Evolutionary conservation across 2,888 invertebrate genomes (phyloP).

Genomic region (Phyllotreta striolata): DNA sequence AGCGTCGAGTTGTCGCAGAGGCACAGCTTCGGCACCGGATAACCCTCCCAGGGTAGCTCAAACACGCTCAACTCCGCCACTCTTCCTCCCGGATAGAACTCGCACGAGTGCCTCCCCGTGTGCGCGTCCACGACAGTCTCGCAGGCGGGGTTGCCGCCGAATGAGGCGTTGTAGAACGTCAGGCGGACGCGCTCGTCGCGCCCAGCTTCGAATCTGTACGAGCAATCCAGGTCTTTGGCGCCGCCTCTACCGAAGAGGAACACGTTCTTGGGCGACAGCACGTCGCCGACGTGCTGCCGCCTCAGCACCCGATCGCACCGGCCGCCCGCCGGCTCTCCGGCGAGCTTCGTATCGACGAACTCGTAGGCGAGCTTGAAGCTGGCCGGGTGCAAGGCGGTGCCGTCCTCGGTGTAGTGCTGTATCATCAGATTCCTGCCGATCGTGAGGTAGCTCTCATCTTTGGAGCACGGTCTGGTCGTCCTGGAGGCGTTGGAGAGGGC

Average conservation of each 20-base stretch:
- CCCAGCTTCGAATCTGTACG: constrained; percentile 68
- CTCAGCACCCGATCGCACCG: constrained; percentile 71
- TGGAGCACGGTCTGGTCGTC: constrained; percentile 79
- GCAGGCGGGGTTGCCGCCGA: constrained; percentile 74
- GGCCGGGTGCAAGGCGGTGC: constrained; percentile 83
- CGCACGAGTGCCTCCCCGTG: constrained; percentile 72
- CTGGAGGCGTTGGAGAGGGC: constrained; percentile 76
- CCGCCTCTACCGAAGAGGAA: constrained; percentile 87
- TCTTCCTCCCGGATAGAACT: constrained; percentile 57
- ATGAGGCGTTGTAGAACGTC: constrained; percentile 74
- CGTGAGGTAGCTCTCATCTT: constrained; percentile 80
- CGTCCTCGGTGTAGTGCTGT: constrained; percentile 70
- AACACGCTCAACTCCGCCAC: constrained; percentile 68
- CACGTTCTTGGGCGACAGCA: constrained; percentile 75
- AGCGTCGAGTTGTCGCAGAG: constrained; percentile 78
- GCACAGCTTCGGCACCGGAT: constrained; percentile 76
- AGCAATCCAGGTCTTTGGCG: constrained; percentile 76
- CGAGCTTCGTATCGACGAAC: constrained; percentile 80
- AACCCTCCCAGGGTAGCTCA: constrained; percentile 77
- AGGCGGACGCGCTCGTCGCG: constrained; percentile 71
- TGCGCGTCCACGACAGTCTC: constrained; percentile 76
- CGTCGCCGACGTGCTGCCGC: constrained; percentile 69
- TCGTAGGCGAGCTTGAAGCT: constrained; percentile 79
- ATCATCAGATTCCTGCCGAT: constrained; percentile 62
- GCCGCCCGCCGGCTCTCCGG: constrained; percentile 60